Conservation (phyloP, 2,797 vertebrate genomes). For the Phalloptychus januarius region DNA sequence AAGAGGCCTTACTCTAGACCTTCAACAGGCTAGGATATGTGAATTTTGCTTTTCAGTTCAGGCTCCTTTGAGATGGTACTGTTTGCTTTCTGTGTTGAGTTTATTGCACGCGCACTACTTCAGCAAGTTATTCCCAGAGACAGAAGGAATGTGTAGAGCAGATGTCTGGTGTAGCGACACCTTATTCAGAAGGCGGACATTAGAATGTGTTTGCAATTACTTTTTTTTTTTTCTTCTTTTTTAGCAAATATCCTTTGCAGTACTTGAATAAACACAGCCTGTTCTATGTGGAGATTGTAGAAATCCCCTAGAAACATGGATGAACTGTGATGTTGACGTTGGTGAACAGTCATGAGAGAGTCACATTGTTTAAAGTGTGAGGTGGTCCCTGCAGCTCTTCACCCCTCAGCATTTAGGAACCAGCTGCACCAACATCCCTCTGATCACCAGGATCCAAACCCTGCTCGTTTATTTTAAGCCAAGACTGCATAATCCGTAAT, state of each 20-base stretch:
- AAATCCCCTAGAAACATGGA: constrained; percentile 69
- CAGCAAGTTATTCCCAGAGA: constrained; percentile 78
- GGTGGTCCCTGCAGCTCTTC: constrained; percentile 58
- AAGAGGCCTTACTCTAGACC: constrained; percentile 87
- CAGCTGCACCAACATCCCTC: constrained; percentile 62
- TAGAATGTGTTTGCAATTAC: constrained; percentile 73
- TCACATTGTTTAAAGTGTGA: constrained; percentile 71
- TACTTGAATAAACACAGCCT: constrained; percentile 86
- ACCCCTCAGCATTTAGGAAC: constrained; percentile 53
- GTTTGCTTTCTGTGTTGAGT: constrained; percentile 84
- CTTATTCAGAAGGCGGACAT: constrained; percentile 61
- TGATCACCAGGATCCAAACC: constrained; percentile 49
- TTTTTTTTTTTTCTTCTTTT: constrained; percentile 51
- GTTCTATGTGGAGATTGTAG: constrained; percentile 71
- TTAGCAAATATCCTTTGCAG: constrained; percentile 82
- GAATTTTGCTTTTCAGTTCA: constrained; percentile 77
- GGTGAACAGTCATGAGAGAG: constrained; percentile 75
- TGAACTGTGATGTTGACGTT: constrained; percentile 66
- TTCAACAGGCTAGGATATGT: constrained; percentile 73
- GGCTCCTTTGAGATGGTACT: constrained; percentile 83
- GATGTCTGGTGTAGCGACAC: constrained; percentile 64
- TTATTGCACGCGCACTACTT: constrained; percentile 73
- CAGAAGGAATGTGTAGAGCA: constrained; percentile 81
- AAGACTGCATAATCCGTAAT: constrained; percentile 36
- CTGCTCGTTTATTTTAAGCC: constrained; percentile 26